phyloP scores from a whole-genome alignment of 1,140 invertebrate species.

The Lethocerus indicus region DNA sequence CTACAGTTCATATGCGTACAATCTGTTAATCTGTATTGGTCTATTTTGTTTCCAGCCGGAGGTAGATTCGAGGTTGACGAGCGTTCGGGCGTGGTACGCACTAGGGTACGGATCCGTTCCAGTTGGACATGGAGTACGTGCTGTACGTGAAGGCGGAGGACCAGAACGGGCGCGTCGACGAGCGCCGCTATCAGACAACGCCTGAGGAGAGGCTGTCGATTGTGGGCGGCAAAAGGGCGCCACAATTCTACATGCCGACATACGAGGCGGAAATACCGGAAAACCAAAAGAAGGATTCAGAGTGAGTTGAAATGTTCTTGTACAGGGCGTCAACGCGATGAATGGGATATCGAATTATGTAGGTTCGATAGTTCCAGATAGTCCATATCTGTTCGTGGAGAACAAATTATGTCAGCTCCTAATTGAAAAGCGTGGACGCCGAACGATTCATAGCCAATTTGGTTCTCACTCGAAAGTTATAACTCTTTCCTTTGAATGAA shows the following conservation, averaged over 20 bases:
- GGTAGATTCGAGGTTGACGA: constrained; percentile 78
- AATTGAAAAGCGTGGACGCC: too few relatives aligned
- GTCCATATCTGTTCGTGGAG: too few relatives aligned
- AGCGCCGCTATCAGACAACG: constrained; percentile 68
- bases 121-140: constrained; percentile 90
- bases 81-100: constrained; percentile 82
- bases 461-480: too few relatives aligned
- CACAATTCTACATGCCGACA: constrained; percentile 84
- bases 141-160: constrained; percentile 91
- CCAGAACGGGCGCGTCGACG: constrained; percentile 79
- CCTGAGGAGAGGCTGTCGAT: constrained; percentile 81
- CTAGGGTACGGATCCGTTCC: constrained; percentile 80
- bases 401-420: too few relatives aligned
- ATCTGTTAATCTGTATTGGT: background rate
- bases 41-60: constrained; percentile 31
- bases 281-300: constrained; percentile 89
- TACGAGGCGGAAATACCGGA: constrained; percentile 90
- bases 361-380: too few relatives aligned
- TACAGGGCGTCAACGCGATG: too few relatives aligned
- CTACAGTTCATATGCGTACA: too few relatives aligned
- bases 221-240: constrained; percentile 81
- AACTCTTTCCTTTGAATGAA: too few relatives aligned
- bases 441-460: too few relatives aligned
- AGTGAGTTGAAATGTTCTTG: constrained; percentile 61
- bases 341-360: too few relatives aligned